Evolutionary conservation across 2,113 vertebrate species (phyloP), one percentile per base, ranked within the genome.

Genomic region (Trogon melanurus): DNA sequence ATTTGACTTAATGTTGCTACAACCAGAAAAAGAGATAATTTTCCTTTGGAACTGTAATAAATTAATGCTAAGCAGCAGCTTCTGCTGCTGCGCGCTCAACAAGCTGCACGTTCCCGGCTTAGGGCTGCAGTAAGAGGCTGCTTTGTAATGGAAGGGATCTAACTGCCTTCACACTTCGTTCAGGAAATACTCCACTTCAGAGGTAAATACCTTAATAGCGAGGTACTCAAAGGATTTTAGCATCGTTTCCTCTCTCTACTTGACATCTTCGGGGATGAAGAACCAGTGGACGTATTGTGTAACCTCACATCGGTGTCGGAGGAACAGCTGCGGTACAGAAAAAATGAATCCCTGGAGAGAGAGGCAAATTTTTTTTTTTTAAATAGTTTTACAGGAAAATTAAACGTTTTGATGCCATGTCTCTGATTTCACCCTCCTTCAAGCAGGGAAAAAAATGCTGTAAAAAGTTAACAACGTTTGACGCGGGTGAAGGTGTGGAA

Each of bases 121-220:
- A 27, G 69, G 56, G 44, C 71, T 76, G 20, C 36, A 16, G 72
- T 93, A 7, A 96, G 94, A 91, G 89, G 36, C 81, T 32, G 89
- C 87, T 96, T 95, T 96, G 91, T 95, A 3, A 51, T n/a, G 36
- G 87, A 15, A 67, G 89, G 48, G 61, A 79, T 47, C 41, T 47
- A 34, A 38, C 10, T 23, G 7, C 53, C 62, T 83, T 92, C 83
- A 62, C 89, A 90, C 95, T 71, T 96, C 87, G 54, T 81, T 45
- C 91, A 86, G 95, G 97, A 96, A 97, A 96, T 62, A 54, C 75
- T 71, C 82, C 74, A 61, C 91, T 97, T 89, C 25, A 38, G 82
- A 76, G 85, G 87, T 69, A 92, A 92, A 95, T 25, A n/a, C 70
- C 69, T 93, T 65, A 29, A 70, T 69, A 70, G 44, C 30, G 7